A percentile compares a stretch with the other conserved stretches of the same genome.
Conservation (phyloP, 1,140 invertebrate species). For the Drosophila nigrodunni region DNA sequence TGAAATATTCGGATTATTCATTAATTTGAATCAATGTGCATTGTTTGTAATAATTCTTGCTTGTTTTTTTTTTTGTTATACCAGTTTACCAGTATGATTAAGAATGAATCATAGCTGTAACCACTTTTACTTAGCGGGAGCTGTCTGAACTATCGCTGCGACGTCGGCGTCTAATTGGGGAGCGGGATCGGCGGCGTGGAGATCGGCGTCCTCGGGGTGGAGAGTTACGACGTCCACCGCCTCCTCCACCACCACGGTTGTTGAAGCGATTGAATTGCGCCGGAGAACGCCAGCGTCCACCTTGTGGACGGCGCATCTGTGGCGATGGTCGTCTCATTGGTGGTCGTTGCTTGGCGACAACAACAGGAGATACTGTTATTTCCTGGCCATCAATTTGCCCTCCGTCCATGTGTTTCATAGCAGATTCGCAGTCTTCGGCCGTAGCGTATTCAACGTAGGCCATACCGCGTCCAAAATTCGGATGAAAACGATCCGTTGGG, state of each 20-base stretch:
- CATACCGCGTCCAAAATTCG: conserved; percentile 93
- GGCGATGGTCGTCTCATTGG: conserved; percentile 88
- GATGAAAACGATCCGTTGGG: conserved; percentile 93
- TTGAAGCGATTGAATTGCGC: conserved; percentile 84
- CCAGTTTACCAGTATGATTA: conserved; percentile 15
- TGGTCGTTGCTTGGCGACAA: conserved; percentile 90
- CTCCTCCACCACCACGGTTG: conserved; percentile 64
- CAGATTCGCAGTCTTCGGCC: conserved; percentile 98
- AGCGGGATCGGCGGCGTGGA: conserved; percentile 80
- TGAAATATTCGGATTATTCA: conserved; percentile 55
- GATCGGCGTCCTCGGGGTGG: conserved; percentile 69
- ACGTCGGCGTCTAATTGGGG: conserved; percentile 78
- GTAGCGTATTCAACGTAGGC: conserved; percentile 98
- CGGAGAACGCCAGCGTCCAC: conserved; percentile 88
- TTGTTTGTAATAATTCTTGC: conserved; percentile 22
- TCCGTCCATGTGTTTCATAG: conserved; percentile 99
- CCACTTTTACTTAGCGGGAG: conserved; percentile 63
- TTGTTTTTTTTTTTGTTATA: conserved; percentile 5
- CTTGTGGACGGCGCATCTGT: conserved; percentile 87
- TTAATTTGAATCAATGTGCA: conserved; percentile 56
- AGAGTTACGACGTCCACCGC: conserved; percentile 64
- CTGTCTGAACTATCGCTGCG: conserved; percentile 83
- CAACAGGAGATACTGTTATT: conserved; percentile 95
- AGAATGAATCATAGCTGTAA: conserved; percentile 24
- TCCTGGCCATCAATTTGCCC: conserved; percentile 97